Base-by-base conservation (phyloP, 2,888 invertebrate genomes). In the Epicampocera succincta region DNA sequence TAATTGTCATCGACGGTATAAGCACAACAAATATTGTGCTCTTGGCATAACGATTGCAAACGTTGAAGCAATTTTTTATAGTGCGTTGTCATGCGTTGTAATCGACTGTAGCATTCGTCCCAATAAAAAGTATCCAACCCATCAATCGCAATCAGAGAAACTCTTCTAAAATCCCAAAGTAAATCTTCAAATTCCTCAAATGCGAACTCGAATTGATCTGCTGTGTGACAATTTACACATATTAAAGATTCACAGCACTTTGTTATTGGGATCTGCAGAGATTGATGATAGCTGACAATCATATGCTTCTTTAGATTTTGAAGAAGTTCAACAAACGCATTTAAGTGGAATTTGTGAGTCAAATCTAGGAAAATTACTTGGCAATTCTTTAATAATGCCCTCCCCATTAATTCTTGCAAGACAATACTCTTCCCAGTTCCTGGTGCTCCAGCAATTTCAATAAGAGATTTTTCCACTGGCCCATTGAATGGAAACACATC, bases 81-180 rank as follows among this genome's bases (percentile, higher is more conserved):
- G 60, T 88, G 86, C 0, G 85, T 86, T 11, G 81, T 76, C 85
- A 86, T 87, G 19, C 85, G 84, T 1, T 86, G 54, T 0, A 83
- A 66, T 19, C 82, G 85, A 8, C 83, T 72, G 6, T 85, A 77
- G 1, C 83, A 84, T 56, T 88, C 87, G 11, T 86, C 63, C 87
- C 93, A 93, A 86, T 92, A 93, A 86, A 91, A 92, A 0, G 92
- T 90, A n/a, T 91, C 89, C 40, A 93, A 88, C 81, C 92, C 91
- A 79, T 93, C 93, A 9, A 93, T 85, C 6, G 91, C 90, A 33
- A 93, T 76, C 1, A 93, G 84, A 17, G 91, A 89, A 8, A 92
- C 88, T 77, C 89, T 89, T 2, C 87, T 83, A 81, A 92, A 89
- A 2, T 88, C 86, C 44, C 91, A 84, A 8, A 93, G 84, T 11